These are phyloP conservation scores for Thaumatotibia leucotreta DNA, from an alignment of 1,140 invertebrate species.

Conservation along the genomic window DNA sequence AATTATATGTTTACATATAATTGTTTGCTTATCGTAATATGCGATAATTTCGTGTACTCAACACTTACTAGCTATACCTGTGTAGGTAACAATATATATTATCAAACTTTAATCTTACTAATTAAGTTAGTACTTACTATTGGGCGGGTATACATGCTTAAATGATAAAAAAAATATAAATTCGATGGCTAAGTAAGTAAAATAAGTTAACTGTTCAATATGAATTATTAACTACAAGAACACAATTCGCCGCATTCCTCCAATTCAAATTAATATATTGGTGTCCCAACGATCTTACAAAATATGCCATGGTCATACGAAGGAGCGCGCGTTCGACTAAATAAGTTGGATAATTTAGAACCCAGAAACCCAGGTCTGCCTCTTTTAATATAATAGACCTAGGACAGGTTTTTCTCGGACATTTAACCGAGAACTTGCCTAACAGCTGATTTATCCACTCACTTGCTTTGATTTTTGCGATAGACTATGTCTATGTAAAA, in stretches of 20 bases:
- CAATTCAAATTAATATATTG: background rate
- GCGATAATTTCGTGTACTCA: conserved; percentile 1
- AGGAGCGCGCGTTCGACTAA: too few relatives aligned
- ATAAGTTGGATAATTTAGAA: too few relatives aligned
- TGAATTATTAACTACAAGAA: background rate
- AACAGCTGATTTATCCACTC: too few relatives aligned
- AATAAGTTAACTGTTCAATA: conserved; percentile 6
- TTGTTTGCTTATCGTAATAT: background rate
- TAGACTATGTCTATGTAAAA: too few relatives aligned
- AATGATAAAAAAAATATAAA: conserved; percentile 7
- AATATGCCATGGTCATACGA: too few relatives aligned
- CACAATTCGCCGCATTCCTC: background rate
- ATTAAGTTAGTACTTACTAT: background rate
- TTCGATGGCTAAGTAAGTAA: background rate
- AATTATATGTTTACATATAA: background rate
- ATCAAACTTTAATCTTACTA: conserved; percentile 1
- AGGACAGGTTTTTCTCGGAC: too few relatives aligned
- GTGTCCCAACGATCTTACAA: too few relatives aligned
- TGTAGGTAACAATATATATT: conserved; percentile 11
- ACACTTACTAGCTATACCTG: conserved; percentile 9
- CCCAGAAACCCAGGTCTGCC: too few relatives aligned
- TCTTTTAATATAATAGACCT: too few relatives aligned
- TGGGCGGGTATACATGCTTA: conserved; percentile 4
- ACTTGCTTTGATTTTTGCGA: too few relatives aligned
- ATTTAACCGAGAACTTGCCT: too few relatives aligned